phyloP scores from a whole-genome alignment of 2,113 vertebrate species.

The Anhinga rufa region DNA sequence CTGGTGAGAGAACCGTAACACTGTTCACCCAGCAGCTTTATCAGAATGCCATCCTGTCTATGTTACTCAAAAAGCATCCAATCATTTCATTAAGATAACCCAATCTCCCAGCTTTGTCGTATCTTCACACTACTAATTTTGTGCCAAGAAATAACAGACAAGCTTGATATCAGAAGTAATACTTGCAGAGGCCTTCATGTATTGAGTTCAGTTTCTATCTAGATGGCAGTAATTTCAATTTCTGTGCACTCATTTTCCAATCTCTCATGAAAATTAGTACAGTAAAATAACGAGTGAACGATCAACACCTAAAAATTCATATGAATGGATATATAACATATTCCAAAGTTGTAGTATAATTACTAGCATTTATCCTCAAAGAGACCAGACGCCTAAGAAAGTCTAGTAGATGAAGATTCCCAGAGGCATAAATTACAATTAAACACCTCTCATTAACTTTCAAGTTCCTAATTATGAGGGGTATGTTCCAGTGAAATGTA shows the following conservation, averaged over 20 bases:
- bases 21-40: background rate
- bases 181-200: background rate
- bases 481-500: background rate
- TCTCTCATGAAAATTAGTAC: background rate
- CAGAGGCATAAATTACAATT: conserved; percentile 7
- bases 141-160: background rate
- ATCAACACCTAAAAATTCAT: background rate
- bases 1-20: background rate
- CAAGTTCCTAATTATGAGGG: background rate
- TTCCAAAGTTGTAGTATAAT: background rate
- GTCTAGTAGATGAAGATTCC: background rate
- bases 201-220: background rate
- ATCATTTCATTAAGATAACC: background rate
- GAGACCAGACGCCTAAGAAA: background rate
- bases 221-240: background rate
- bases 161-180: background rate
- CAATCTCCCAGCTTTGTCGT: background rate
- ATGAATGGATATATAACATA: background rate
- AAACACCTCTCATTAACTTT: conserved; percentile 19
- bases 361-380: background rate
- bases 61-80: background rate
- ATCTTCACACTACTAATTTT: background rate
- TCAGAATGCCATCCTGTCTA: background rate
- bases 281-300: background rate
- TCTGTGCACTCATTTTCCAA: background rate